Evolutionary conservation across 1,140 invertebrate genomes (phyloP).

Genomic region (Papilio machaon): DNA sequence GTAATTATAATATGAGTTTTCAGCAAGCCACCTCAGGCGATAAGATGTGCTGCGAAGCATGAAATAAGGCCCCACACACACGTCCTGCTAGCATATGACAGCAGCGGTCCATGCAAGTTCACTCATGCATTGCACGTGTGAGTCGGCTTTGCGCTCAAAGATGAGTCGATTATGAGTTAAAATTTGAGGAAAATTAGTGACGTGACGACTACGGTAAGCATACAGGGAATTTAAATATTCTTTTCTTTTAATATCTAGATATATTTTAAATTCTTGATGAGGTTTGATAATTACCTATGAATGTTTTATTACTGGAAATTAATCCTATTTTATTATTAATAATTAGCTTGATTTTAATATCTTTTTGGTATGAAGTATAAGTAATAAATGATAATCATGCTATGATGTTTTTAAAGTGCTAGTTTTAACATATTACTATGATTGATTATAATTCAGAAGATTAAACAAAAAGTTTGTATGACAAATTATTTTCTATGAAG

Average conservation of each 20-base stretch:
- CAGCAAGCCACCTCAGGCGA: slow-evolving; percentile 66
- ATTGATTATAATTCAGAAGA: neutral
- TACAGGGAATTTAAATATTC: neutral
- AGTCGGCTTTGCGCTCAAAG: slow-evolving; percentile 52
- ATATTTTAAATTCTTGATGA: no score
- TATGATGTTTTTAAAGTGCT: neutral
- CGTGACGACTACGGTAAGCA: neutral
- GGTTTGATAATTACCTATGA: neutral
- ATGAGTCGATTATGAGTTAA: slow-evolving; percentile 34
- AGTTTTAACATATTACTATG: neutral
- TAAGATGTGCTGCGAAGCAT: slow-evolving; percentile 76
- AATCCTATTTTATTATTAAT: no score
- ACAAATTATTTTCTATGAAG: neutral
- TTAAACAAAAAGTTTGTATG: neutral
- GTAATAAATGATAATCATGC: neutral
- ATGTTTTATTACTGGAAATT: neutral
- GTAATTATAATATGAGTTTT: slow-evolving; percentile 75
- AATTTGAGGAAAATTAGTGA: slow-evolving; percentile 26
- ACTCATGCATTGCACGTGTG: slow-evolving; percentile 65
- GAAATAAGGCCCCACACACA: slow-evolving; percentile 74
- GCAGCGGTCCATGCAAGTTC: slow-evolving; percentile 65
- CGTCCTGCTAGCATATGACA: slow-evolving; percentile 47
- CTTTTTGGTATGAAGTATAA: neutral
- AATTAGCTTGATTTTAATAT: neutral
- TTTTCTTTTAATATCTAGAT: no score